phyloP scores from a whole-genome alignment of 2,888 invertebrate species.

The Clistopyga incitator region DNA sequence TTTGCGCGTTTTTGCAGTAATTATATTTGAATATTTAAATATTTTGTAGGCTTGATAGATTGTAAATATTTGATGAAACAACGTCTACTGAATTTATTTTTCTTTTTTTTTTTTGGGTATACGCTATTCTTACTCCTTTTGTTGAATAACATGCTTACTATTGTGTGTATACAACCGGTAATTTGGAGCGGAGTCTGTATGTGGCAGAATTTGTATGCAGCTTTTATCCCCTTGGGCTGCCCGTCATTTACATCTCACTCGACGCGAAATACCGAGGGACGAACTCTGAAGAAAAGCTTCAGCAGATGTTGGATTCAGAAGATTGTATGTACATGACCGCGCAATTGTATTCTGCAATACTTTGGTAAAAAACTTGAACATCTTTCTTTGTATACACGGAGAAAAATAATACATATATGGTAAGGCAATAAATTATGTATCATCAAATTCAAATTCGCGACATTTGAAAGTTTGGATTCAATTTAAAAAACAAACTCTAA shows the following conservation, averaged over 20 bases:
- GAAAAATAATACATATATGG: too few relatives aligned
- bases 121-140: background rate
- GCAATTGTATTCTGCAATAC: background rate
- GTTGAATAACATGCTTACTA: background rate
- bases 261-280: background rate
- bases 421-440: too few relatives aligned
- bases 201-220: background rate
- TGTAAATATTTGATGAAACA: too few relatives aligned
- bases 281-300: background rate
- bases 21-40: too few relatives aligned
- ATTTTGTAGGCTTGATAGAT: too few relatives aligned
- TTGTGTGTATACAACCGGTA: background rate
- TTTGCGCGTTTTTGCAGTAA: too few relatives aligned
- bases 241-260: background rate
- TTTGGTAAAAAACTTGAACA: background rate
- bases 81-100: too few relatives aligned
- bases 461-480: too few relatives aligned
- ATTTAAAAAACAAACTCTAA: too few relatives aligned
- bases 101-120: background rate
- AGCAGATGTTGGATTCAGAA: background rate
- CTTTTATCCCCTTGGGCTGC: background rate
- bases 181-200: background rate
- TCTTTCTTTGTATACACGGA: background rate
- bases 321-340: background rate
- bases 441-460: too few relatives aligned